phyloP scores from a whole-genome alignment of 1,140 invertebrate genomes.

The Bombus haemorrhoidalis region DNA sequence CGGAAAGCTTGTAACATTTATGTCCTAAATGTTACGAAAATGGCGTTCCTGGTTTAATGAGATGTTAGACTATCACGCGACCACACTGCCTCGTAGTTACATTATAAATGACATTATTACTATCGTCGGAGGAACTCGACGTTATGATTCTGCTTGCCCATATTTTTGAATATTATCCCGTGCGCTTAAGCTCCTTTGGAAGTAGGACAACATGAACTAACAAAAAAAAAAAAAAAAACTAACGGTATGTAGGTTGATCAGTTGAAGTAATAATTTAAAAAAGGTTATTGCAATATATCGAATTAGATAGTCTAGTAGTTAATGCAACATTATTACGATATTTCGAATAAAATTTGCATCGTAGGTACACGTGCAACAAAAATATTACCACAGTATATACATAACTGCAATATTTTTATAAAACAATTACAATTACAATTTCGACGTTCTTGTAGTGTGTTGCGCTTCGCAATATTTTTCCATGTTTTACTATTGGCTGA shows the following conservation, averaged over 20 bases:
- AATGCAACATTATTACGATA: too few species aligned
- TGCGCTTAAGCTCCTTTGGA: neutral
- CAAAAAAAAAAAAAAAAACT: neutral
- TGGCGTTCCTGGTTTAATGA: constrained; percentile 53
- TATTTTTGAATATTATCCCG: neutral
- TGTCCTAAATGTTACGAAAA: constrained; percentile 51
- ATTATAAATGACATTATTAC: constrained; percentile 47
- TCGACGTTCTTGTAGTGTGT: neutral
- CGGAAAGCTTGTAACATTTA: constrained; percentile 35
- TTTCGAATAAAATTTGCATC: neutral
- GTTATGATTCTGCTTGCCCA: neutral
- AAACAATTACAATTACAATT: neutral
- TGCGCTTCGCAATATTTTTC: neutral
- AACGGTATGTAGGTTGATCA: neutral
- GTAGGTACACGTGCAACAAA: neutral
- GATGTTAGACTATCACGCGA: constrained; percentile 29
- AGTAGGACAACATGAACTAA: neutral
- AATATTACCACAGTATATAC: neutral
- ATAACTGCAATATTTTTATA: neutral
- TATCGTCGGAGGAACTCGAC: neutral
- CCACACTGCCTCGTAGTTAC: constrained; percentile 14
- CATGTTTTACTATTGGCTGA: neutral
- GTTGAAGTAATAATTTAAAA: neutral
- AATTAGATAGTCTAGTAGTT: too few species aligned
- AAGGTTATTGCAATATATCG: too few species aligned